These are phyloP conservation scores for Xylota sylvarum DNA, from an alignment of 2,888 invertebrate genomes.

Conservation along the genomic window DNA sequence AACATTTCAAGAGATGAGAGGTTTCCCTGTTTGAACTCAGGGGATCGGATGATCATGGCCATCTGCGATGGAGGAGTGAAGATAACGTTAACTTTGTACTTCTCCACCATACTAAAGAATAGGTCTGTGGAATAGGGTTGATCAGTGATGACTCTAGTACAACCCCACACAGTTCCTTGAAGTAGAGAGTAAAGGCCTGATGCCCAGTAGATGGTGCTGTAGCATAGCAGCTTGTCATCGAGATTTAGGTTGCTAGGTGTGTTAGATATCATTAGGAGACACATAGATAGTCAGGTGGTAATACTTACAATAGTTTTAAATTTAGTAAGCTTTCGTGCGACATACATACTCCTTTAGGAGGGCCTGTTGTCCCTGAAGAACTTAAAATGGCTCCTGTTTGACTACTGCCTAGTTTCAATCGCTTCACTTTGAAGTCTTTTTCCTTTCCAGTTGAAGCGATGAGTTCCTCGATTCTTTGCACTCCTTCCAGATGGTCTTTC, in stretches of 20 bases:
- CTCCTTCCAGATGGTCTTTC: constrained; percentile 74
- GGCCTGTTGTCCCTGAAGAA: constrained; percentile 78
- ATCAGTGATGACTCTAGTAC: constrained; percentile 78
- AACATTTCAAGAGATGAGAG: constrained; percentile 74
- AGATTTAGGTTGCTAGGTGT: constrained; percentile 41
- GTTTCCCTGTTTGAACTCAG: constrained; percentile 66
- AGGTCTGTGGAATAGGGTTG: constrained; percentile 70
- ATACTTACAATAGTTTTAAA: constrained; percentile 36
- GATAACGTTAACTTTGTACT: constrained; percentile 70
- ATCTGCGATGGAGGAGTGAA: constrained; percentile 78
- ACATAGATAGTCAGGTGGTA: too few relatives aligned
- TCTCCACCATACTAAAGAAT: constrained; percentile 75
- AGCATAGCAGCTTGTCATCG: constrained; percentile 73
- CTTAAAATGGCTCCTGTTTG: constrained; percentile 77
- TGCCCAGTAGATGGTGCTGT: constrained; percentile 79
- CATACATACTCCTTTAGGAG: constrained; percentile 76
- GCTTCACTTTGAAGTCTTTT: constrained; percentile 28
- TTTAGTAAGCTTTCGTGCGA: constrained; percentile 73
- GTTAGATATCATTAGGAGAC: neutral
- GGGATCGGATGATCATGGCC: constrained; percentile 67
- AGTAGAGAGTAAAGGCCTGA: constrained; percentile 74
- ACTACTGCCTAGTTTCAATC: constrained; percentile 50
- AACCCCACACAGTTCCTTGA: constrained; percentile 66
- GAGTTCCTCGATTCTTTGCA: constrained; percentile 65
- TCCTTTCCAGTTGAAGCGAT: constrained; percentile 69